A percentile compares a stretch with the other conserved stretches of the same genome.
These are phyloP conservation scores for Chaitophorus viminalis DNA, from an alignment of 2,888 invertebrate species.

Conservation along the genomic window DNA sequence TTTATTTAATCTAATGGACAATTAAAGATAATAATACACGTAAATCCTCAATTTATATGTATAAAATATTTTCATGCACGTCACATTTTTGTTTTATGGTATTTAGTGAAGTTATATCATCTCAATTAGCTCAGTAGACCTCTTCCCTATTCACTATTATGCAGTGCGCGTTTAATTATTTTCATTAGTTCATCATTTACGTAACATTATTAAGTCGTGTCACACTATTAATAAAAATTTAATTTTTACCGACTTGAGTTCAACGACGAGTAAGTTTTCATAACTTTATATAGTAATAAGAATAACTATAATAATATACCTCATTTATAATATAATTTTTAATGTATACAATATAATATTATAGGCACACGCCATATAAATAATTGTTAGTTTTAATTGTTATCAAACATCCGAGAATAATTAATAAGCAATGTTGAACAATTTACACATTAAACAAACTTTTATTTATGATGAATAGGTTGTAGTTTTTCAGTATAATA, in stretches of 20 bases:
- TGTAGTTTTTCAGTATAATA: no score
- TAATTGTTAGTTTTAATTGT: no score
- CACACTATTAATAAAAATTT: neutral
- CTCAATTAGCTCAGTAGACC: neutral
- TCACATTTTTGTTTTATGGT: neutral
- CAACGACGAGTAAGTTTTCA: constrained; percentile 24
- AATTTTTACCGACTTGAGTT: neutral
- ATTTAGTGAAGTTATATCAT: neutral
- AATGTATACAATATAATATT: no score
- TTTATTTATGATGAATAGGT: no score
- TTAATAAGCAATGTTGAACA: no score
- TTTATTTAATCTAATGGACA: constrained; percentile 21
- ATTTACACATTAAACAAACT: no score
- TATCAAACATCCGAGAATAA: no score
- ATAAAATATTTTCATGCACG: neutral
- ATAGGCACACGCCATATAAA: no score
- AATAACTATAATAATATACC: no score
- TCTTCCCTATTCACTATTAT: neutral
- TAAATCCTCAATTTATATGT: neutral
- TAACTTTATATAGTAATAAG: neutral
- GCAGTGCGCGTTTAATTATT: neutral
- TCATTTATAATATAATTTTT: neutral
- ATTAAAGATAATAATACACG: constrained; percentile 40
- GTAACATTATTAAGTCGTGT: neutral
- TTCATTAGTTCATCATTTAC: neutral